These are phyloP conservation scores for Gymnothorax reevesii DNA, from an alignment of 2,797 vertebrate species.

Conservation along the genomic window DNA sequence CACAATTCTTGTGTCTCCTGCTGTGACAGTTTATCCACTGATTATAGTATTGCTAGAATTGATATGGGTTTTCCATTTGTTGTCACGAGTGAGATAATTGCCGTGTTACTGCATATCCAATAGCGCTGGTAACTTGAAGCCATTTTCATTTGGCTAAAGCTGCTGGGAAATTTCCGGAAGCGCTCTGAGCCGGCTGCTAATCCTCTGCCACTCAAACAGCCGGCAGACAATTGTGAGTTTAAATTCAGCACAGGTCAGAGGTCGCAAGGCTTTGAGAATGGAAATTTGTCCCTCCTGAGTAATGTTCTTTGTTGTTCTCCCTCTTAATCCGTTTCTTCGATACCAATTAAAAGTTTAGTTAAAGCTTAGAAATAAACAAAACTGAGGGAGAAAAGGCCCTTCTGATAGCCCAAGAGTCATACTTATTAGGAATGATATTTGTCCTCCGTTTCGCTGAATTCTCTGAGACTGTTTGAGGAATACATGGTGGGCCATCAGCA, in stretches of 20 bases:
- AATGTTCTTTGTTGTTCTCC: neutral
- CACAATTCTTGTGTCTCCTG: neutral
- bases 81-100: neutral
- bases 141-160: slow-evolving; percentile 6
- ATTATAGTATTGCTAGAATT: neutral
- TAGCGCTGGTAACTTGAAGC: neutral
- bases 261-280: neutral
- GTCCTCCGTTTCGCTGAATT: neutral
- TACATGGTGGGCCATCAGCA: neutral
- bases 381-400: slow-evolving; percentile 42
- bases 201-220: slow-evolving; percentile 13
- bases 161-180: neutral
- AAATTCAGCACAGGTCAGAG: slow-evolving; percentile 1
- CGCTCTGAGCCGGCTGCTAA: neutral
- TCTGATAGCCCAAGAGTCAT: neutral
- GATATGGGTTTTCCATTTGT: neutral
- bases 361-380: slow-evolving; percentile 65
- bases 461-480: neutral
- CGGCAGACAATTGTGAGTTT: neutral
- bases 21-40: neutral
- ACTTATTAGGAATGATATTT: neutral
- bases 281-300: slow-evolving; percentile 42
- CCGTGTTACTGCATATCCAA: neutral
- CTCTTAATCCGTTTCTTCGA: slow-evolving; percentile 63
- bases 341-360: slow-evolving; percentile 79